These are phyloP conservation scores for Semicossyphus pulcher DNA, from an alignment of 2,113 vertebrate species.

Conservation along the genomic window DNA sequence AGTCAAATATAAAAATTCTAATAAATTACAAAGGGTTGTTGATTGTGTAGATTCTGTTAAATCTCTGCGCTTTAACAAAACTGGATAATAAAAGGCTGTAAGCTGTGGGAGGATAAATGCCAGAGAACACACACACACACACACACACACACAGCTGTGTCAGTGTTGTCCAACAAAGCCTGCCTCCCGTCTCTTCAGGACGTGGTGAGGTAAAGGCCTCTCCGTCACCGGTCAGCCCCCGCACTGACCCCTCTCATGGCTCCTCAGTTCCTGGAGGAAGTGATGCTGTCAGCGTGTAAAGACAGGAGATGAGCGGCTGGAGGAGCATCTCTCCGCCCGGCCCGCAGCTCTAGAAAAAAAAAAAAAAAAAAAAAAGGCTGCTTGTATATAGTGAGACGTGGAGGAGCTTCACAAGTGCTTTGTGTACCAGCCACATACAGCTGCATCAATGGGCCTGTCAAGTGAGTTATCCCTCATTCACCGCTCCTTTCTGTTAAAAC, in stretches of 20 bases:
- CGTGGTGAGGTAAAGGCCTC: constrained; percentile 11
- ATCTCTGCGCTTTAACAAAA: neutral
- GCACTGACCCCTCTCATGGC: constrained; percentile 20
- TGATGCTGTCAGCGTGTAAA: constrained; percentile 54
- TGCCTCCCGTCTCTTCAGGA: constrained; percentile 7
- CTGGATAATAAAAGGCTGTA: neutral
- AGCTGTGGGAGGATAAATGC: constrained; percentile 13
- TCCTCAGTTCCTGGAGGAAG: constrained; percentile 51
- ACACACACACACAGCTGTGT: constrained; percentile 3
- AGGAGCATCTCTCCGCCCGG: constrained; percentile 18
- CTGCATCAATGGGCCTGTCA: constrained; percentile 49
- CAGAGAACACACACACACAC: neutral
- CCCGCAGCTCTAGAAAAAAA: constrained; percentile 12
- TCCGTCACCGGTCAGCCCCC: constrained; percentile 21
- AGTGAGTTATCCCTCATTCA: constrained; percentile 34
- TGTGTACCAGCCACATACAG: constrained; percentile 37
- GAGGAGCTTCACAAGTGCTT: constrained; percentile 35
- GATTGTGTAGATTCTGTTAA: neutral
- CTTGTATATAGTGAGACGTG: constrained; percentile 23
- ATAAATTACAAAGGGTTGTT: neutral
- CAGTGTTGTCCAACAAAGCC: constrained; percentile 40
- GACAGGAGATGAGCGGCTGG: constrained; percentile 16
- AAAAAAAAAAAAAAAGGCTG: too few relatives aligned
- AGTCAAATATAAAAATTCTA: neutral
- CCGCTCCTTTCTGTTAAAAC: neutral